phyloP scores from a whole-genome alignment of 1,140 invertebrate genomes.

The Lepidurus couesii region DNA sequence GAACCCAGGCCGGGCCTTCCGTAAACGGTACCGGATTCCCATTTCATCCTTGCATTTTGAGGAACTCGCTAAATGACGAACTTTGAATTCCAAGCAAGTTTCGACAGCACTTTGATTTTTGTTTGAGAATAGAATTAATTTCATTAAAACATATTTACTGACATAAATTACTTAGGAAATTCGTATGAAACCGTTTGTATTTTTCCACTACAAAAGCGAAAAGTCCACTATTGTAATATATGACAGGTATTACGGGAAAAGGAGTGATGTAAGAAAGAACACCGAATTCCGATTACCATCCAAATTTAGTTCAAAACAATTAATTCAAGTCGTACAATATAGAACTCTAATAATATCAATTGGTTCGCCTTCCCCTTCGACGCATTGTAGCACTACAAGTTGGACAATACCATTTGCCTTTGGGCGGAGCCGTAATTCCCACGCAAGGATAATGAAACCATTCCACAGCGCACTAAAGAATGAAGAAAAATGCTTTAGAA shows the following conservation, averaged over 20 bases:
- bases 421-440: constrained; percentile 87
- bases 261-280: too few relatives aligned
- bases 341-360: background rate
- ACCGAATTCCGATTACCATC: too few relatives aligned
- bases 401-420: constrained; percentile 98
- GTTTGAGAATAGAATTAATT: too few relatives aligned
- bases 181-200: background rate
- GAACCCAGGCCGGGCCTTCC: background rate
- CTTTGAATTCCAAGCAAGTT: too few relatives aligned
- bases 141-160: too few relatives aligned
- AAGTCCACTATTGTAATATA: background rate
- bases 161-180: background rate
- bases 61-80: background rate
- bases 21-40: background rate
- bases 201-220: background rate
- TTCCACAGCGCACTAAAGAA: constrained; percentile 79
- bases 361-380: constrained; percentile 26
- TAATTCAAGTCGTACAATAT: too few relatives aligned
- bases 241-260: background rate
- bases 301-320: too few relatives aligned
- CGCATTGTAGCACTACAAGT: constrained; percentile 71
- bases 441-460: constrained; percentile 99
- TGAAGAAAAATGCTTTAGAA: constrained; percentile 31
- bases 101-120: too few relatives aligned
- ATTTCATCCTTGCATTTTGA: background rate